These are phyloP conservation scores for Trididemnum miniatum DNA, from an alignment of 23 tunicate species.

Conservation along the genomic window DNA sequence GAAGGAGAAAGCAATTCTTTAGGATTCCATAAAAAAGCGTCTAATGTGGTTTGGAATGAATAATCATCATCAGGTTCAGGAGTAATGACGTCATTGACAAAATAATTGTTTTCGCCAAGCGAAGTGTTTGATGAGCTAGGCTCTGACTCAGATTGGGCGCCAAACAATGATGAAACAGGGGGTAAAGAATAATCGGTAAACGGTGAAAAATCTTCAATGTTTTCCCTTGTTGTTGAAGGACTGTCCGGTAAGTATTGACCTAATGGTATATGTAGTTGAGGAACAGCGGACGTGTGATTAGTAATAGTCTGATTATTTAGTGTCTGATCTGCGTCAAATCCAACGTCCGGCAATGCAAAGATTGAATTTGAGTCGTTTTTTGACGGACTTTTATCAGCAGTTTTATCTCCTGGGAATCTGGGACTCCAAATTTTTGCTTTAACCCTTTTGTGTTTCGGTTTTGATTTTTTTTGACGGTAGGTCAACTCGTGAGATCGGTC, in stretches of 20 bases:
- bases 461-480: not conserved
- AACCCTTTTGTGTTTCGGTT: not conserved
- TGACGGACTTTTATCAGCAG: not conserved
- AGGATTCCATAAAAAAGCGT: not conserved
- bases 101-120: not conserved
- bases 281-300: not conserved
- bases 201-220: not conserved
- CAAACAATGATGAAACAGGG: constrained; percentile 12
- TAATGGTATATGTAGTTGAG: not conserved
- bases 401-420: constrained; percentile 35
- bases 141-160: not conserved
- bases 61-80: not conserved
- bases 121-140: not conserved
- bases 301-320: not conserved
- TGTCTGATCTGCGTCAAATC: not conserved
- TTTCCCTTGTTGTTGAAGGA: not conserved
- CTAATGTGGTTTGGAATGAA: not conserved
- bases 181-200: not conserved
- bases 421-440: constrained; percentile 48
- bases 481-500: not conserved
- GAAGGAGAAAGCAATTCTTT: not conserved
- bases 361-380: not conserved
- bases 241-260: not conserved
- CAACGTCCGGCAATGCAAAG: not conserved
- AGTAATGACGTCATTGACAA: not conserved